Evolutionary conservation across 2,113 vertebrate genomes (phyloP).

Genomic region (Vidua chalybeata): DNA sequence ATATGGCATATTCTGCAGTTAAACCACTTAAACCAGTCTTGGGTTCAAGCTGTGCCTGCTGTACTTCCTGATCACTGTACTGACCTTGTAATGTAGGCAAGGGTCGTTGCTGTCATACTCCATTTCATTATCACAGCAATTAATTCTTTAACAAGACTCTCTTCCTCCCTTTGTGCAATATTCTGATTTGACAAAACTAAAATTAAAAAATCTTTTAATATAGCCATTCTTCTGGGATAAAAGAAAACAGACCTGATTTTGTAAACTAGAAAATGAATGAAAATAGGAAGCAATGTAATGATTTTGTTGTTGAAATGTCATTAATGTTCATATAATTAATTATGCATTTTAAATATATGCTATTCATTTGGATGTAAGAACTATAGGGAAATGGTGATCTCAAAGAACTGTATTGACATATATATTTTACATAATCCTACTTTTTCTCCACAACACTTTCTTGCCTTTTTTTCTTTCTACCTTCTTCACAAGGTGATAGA

Average conservation of each 20-base stretch:
- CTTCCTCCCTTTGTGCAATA: background rate
- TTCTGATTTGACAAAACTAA: background rate
- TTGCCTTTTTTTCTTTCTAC: background rate
- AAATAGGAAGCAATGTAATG: background rate
- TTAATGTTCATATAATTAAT: background rate
- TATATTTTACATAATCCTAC: background rate
- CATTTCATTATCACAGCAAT: background rate
- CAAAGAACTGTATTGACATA: background rate
- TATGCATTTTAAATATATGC: background rate
- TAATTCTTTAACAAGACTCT: background rate
- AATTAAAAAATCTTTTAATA: background rate
- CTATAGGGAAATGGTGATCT: background rate
- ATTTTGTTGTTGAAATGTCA: background rate
- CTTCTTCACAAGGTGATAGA: background rate
- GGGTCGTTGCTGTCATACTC: background rate
- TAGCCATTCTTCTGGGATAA: background rate
- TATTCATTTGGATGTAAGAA: background rate
- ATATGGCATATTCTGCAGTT: background rate
- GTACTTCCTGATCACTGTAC: background rate
- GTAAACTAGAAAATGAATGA: background rate
- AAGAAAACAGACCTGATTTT: background rate
- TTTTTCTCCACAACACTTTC: background rate
- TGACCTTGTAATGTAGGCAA: background rate
- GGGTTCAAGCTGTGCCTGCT: background rate
- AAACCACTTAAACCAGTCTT: background rate